Evolutionary conservation across 1,140 invertebrate genomes (phyloP).

Genomic region (Drosophila santomea): DNA sequence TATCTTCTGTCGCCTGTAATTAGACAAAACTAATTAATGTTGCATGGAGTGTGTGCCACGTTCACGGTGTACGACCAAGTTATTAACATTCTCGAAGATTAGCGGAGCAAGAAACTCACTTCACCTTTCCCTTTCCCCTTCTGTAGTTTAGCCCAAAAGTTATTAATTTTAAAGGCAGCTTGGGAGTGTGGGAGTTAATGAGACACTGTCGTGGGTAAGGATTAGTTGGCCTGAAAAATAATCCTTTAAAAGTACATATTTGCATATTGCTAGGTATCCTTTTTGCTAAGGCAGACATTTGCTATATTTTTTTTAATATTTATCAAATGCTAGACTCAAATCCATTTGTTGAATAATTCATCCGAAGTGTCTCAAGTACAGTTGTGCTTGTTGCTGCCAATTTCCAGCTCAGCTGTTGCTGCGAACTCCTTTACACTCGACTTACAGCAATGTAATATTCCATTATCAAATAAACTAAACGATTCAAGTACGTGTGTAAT

Average conservation of each 20-base stretch:
- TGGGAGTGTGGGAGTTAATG: background rate
- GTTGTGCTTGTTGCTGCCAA: constrained; percentile 21
- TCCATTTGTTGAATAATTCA: constrained; percentile 23
- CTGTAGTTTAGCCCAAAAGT: constrained; percentile 25
- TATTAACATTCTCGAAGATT: constrained; percentile 45
- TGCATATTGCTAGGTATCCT: no score
- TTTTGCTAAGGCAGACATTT: no score
- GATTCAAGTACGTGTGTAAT: constrained; percentile 66
- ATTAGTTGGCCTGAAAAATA: no score
- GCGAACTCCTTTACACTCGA: background rate
- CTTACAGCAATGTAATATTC: constrained; percentile 38
- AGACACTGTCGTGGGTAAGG: no score
- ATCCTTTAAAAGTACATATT: no score
- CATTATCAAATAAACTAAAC: constrained; percentile 72
- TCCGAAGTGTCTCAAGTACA: constrained; percentile 36
- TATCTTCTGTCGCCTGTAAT: constrained; percentile 54
- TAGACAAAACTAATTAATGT: constrained; percentile 75
- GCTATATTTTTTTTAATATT: no score
- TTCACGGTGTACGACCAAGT: constrained; percentile 44
- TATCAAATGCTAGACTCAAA: background rate
- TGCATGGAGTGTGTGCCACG: constrained; percentile 55
- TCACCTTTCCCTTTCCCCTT: constrained; percentile 8
- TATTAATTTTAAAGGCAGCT: constrained; percentile 36
- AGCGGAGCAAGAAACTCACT: constrained; percentile 8
- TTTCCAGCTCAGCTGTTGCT: constrained; percentile 50